Conservation (phyloP, 92 coral and sea anemone genomes). For the Scolanthus callimorphus region DNA sequence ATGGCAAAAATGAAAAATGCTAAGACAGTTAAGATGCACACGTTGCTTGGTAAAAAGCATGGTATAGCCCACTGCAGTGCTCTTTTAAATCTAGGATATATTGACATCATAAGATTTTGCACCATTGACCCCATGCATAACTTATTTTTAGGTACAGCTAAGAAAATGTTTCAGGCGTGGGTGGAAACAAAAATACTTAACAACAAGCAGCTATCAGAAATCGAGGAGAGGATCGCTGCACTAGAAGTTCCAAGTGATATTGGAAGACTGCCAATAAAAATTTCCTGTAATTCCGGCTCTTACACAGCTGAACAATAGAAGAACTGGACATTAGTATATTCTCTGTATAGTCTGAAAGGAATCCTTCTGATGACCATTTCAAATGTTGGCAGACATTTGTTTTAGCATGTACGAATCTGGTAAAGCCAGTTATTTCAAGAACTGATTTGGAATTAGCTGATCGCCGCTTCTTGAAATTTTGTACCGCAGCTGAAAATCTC, state of each 20-base stretch:
- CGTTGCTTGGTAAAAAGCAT: neutral
- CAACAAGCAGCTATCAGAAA: conserved; percentile 17
- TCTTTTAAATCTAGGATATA: conserved; percentile 27
- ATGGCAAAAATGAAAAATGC: conserved; percentile 12
- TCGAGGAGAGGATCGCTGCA: conserved; percentile 23
- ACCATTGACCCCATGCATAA: conserved; percentile 48
- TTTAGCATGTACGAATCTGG: too few species aligned
- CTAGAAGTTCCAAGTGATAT: conserved; percentile 43
- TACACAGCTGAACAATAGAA: conserved; percentile 66
- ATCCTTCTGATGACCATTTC: conserved; percentile 31
- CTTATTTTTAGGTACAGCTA: conserved; percentile 44
- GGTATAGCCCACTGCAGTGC: conserved; percentile 18
- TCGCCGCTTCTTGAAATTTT: too few species aligned
- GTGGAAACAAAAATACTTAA: conserved; percentile 27
- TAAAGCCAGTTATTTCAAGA: conserved; percentile 21
- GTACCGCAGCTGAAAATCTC: conserved; percentile 25
- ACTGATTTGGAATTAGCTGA: conserved; percentile 28
- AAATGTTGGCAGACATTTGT: too few species aligned
- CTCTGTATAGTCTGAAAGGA: conserved; percentile 43
- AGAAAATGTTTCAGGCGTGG: too few species aligned
- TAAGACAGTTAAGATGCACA: conserved; percentile 9
- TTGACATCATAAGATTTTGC: conserved; percentile 40
- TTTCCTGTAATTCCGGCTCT: conserved; percentile 42
- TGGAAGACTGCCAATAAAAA: conserved; percentile 48
- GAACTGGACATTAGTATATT: conserved; percentile 57